These are phyloP conservation scores for Apodemus speciosus DNA, from an alignment of 2,113 vertebrate genomes.

Conservation along the genomic window DNA sequence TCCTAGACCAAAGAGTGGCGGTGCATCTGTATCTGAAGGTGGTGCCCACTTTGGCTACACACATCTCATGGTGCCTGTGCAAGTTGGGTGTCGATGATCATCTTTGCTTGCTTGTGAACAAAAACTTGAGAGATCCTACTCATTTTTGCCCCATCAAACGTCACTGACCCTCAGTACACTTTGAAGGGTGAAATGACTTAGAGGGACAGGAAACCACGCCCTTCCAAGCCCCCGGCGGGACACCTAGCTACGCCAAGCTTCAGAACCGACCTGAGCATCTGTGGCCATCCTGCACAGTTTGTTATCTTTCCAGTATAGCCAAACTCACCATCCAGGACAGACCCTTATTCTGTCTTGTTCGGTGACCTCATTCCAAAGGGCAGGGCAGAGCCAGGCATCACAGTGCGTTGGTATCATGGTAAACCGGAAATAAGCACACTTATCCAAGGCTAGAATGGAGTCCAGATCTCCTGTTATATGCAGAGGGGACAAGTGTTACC, in stretches of 20 bases:
- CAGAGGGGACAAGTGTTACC: background rate
- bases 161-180: background rate
- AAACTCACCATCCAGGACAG: background rate
- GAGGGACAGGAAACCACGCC: background rate
- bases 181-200: background rate
- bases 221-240: background rate
- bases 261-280: background rate
- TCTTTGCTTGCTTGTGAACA: background rate
- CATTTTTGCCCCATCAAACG: background rate
- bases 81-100: fast-evolving
- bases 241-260: background rate
- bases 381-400: background rate
- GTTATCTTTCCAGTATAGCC: background rate
- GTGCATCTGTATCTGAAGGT: background rate
- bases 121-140: background rate
- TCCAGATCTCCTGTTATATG: background rate
- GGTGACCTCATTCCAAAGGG: background rate
- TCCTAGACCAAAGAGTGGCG: background rate
- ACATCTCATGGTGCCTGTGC: fast-evolving
- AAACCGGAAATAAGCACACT: background rate
- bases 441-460: background rate
- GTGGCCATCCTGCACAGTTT: background rate
- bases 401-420: background rate
- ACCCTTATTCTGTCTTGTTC: background rate
- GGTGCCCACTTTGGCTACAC: fast-evolving